A percentile compares a stretch with the other conserved stretches of the same genome.
Evolutionary conservation across 2,888 invertebrate species (phyloP).

Genomic region (Brachynemurus nebulosus): DNA sequence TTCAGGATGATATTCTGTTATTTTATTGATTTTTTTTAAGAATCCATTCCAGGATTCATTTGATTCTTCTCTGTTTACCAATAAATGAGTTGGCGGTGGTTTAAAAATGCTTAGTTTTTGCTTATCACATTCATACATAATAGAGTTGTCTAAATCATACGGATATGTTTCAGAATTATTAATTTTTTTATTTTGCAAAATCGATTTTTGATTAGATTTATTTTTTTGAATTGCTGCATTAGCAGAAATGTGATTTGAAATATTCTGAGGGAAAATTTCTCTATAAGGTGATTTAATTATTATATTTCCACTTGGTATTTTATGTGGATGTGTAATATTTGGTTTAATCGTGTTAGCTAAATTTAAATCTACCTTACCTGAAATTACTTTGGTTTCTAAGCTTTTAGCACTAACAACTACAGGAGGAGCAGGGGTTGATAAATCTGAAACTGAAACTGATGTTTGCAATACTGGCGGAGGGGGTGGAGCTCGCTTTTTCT

Average conservation of each 20-base stretch:
- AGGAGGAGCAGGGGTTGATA: constrained; percentile 11
- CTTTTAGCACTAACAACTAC: constrained; percentile 30
- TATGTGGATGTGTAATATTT: constrained; percentile 7
- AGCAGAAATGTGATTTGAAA: neutral
- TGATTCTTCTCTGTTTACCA: constrained; percentile 28
- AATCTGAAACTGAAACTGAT: constrained; percentile 23
- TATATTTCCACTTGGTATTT: constrained; percentile 3
- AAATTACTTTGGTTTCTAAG: constrained; percentile 15
- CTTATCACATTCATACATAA: constrained; percentile 11
- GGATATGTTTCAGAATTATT: neutral
- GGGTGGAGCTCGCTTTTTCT: constrained; percentile 45
- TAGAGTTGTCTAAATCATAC: neutral
- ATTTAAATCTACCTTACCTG: constrained; percentile 12
- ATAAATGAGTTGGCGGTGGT: constrained; percentile 26
- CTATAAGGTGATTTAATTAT: constrained; percentile 7
- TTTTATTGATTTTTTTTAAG: constrained; percentile 33
- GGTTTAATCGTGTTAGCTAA: constrained; percentile 2
- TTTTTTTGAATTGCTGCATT: neutral
- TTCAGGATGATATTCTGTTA: constrained; percentile 33
- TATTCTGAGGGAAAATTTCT: constrained; percentile 9
- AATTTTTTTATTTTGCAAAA: constrained; percentile 3
- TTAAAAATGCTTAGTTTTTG: constrained; percentile 28
- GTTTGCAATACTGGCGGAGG: constrained; percentile 31
- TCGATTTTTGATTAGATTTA: neutral
- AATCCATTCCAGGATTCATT: constrained; percentile 37